phyloP scores from a whole-genome alignment of 2,888 invertebrate species.

The Synergus laeviventris region DNA sequence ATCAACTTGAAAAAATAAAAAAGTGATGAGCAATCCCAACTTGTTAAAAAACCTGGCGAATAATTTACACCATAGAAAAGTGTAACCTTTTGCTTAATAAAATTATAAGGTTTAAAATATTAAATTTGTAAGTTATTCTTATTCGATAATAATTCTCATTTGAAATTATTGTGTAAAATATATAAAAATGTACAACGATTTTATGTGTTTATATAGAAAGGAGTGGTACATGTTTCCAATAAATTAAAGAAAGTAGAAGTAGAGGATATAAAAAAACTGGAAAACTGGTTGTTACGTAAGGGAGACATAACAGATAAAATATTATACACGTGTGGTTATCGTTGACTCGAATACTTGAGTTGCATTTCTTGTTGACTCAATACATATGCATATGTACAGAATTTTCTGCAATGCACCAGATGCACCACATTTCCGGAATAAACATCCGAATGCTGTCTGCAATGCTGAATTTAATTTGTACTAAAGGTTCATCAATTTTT shows the following conservation, averaged over 20 bases:
- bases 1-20: not conserved
- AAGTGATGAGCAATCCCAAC: conserved; percentile 9
- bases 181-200: not conserved
- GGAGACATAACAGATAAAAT: conserved; percentile 31
- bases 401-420: conserved; percentile 25
- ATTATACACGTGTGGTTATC: conserved; percentile 32
- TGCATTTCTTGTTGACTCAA: conserved; percentile 25
- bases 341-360: conserved; percentile 29
- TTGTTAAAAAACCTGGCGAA: too few species aligned
- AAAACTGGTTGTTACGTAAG: conserved; percentile 11
- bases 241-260: not conserved
- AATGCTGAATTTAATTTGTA: not conserved
- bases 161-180: too few species aligned
- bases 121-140: not conserved
- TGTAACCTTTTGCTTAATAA: too few species aligned
- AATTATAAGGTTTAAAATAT: too few species aligned
- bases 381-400: not conserved
- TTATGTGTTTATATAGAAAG: not conserved
- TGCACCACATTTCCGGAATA: conserved; percentile 8
- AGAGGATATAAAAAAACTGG: not conserved
- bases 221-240: not conserved
- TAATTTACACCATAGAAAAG: too few species aligned
- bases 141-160: not conserved
- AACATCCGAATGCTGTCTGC: not conserved
- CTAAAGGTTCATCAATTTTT: not conserved